phyloP scores from a whole-genome alignment of 1,140 invertebrate genomes.

The Gryllus bimaculatus region DNA sequence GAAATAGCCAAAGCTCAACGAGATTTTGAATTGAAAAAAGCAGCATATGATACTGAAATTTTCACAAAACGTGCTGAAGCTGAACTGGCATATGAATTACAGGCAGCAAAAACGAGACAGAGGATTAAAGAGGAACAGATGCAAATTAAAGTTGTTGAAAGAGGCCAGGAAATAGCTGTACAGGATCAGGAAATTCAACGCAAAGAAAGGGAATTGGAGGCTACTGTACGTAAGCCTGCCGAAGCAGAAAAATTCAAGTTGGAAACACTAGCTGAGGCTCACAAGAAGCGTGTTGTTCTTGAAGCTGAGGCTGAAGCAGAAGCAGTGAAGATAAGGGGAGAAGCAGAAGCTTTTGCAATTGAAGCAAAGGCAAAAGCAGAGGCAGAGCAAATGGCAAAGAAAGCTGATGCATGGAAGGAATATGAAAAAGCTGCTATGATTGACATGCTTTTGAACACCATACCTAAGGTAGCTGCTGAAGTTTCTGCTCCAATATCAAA shows the following conservation, averaged over 20 bases:
- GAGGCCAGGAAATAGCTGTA: constrained; percentile 41
- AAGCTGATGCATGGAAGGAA: constrained; percentile 92
- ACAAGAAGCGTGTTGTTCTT: constrained; percentile 67
- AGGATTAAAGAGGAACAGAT: constrained; percentile 47
- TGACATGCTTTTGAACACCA: constrained; percentile 90
- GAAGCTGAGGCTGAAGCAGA: constrained; percentile 95
- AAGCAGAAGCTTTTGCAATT: constrained; percentile 90
- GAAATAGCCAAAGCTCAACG: constrained; percentile 51
- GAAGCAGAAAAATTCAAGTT: constrained; percentile 53
- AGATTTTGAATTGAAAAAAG: constrained; percentile 54
- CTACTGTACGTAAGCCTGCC: constrained; percentile 43
- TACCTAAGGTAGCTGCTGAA: constrained; percentile 80
- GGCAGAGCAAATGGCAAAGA: constrained; percentile 92
- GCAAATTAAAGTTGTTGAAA: constrained; percentile 40
- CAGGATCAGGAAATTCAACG: constrained; percentile 38
- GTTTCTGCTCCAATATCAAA: constrained; percentile 46
- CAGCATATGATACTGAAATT: constrained; percentile 50
- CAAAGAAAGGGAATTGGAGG: constrained; percentile 41
- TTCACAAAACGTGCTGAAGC: constrained; percentile 48
- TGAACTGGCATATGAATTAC: constrained; percentile 43
- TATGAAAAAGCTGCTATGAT: constrained; percentile 95
- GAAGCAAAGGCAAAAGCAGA: constrained; percentile 90
- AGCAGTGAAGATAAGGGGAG: constrained; percentile 66
- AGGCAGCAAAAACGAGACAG: constrained; percentile 49
- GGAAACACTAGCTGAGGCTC: constrained; percentile 89